Percentiles rank a stretch among this genome's conserved stretches.
phyloP scores from a whole-genome alignment of 1,140 invertebrate genomes.

The Drosophila oshimai region DNA sequence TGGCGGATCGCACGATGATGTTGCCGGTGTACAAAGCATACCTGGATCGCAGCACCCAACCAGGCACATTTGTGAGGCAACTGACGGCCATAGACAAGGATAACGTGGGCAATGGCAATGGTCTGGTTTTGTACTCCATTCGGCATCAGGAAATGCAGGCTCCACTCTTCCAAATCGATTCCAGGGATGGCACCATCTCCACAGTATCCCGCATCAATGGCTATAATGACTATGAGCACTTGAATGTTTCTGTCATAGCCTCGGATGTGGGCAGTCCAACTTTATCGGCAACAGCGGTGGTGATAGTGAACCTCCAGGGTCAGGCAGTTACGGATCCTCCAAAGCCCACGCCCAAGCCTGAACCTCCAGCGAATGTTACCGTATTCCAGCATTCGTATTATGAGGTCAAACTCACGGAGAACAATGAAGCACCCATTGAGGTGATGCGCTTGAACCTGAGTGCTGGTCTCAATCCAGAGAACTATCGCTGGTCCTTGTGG shows the following conservation, averaged over 20 bases:
- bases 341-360: slow-evolving; percentile 41
- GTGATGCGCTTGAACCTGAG: slow-evolving; percentile 88
- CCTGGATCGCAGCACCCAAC: slow-evolving; percentile 87
- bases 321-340: slow-evolving; percentile 85
- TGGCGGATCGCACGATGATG: slow-evolving; percentile 59
- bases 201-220: slow-evolving; percentile 86
- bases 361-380: slow-evolving; percentile 66
- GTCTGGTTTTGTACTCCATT: slow-evolving; percentile 89
- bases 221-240: slow-evolving; percentile 85
- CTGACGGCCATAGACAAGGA: slow-evolving; percentile 94
- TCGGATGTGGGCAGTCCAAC: slow-evolving; percentile 92
- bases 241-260: slow-evolving; percentile 90
- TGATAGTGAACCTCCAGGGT: slow-evolving; percentile 86
- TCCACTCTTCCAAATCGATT: slow-evolving; percentile 90
- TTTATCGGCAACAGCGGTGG: slow-evolving; percentile 89
- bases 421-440: slow-evolving; percentile 87
- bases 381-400: slow-evolving; percentile 89
- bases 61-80: slow-evolving; percentile 87
- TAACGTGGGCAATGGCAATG: slow-evolving; percentile 91
- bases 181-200: slow-evolving; percentile 90
- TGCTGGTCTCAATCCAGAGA: slow-evolving; percentile 83
- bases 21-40: slow-evolving; percentile 88
- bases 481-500: slow-evolving; percentile 74
- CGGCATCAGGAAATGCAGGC: slow-evolving; percentile 85
- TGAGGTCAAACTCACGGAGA: slow-evolving; percentile 90